These are phyloP conservation scores for Cuniculus paca DNA, from an alignment of 2,797 vertebrate genomes.

Conservation along the genomic window DNA sequence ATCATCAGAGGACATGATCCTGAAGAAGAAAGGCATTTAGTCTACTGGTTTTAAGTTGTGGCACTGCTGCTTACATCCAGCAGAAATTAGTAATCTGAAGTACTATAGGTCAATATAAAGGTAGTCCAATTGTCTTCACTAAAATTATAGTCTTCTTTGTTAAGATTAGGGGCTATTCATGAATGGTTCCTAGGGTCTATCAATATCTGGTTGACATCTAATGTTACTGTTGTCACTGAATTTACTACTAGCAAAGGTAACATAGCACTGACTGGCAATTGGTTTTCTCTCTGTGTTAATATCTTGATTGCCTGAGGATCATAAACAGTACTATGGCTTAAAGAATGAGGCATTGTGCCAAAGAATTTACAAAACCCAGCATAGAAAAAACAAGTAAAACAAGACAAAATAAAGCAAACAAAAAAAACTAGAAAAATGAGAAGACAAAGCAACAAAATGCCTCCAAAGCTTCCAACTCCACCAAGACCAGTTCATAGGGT, in stretches of 20 bases:
- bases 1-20: background rate
- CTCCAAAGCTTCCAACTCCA: background rate
- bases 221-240: background rate
- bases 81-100: background rate
- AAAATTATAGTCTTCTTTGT: background rate
- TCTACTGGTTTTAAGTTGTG: background rate
- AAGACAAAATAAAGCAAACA: background rate
- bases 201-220: background rate
- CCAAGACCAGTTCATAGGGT: background rate
- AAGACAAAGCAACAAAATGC: background rate
- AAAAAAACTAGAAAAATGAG: background rate
- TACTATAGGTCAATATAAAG: background rate
- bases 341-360: background rate
- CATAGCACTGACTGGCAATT: background rate
- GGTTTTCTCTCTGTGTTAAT: background rate
- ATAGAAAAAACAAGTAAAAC: background rate
- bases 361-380: background rate
- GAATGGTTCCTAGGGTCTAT: background rate
- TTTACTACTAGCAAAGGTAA: background rate
- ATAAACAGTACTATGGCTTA: background rate
- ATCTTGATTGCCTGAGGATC: background rate
- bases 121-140: background rate
- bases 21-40: background rate
- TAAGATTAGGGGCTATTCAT: background rate
- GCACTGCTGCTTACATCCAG: background rate